Evolutionary conservation across 2,797 vertebrate genomes (phyloP).

Genomic region (Melanitta fusca): DNA sequence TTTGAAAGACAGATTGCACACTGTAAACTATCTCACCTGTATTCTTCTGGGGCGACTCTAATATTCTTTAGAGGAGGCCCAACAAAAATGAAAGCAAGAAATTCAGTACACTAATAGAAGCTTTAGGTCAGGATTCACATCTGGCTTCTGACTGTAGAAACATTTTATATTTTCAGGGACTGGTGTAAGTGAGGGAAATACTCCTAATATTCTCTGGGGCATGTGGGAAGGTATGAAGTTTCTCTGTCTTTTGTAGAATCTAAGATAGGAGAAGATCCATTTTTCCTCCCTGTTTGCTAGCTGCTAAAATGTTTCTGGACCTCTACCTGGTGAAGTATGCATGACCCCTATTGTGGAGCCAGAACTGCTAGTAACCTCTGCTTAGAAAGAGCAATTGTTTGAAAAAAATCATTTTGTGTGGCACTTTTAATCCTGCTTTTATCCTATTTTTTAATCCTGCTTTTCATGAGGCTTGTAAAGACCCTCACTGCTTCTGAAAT

Average conservation of each 20-base stretch:
- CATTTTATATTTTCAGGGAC: background rate
- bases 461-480: background rate
- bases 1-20: background rate
- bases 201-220: background rate
- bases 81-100: background rate
- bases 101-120: background rate
- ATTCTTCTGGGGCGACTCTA: background rate
- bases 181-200: background rate
- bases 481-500: background rate
- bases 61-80: background rate
- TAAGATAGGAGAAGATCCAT: background rate
- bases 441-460: background rate
- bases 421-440: background rate
- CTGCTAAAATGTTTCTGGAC: background rate
- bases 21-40: background rate
- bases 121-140: background rate
- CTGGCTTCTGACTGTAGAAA: background rate
- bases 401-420: background rate
- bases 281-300: background rate
- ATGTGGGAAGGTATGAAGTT: background rate
- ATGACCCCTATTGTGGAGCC: background rate
- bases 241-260: background rate
- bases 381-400: background rate
- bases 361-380: background rate
- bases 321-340: background rate